A percentile compares a stretch with the other conserved stretches of the same genome.
Evolutionary conservation across 2,797 vertebrate species (phyloP).

Genomic region (Lacerta agilis): DNA sequence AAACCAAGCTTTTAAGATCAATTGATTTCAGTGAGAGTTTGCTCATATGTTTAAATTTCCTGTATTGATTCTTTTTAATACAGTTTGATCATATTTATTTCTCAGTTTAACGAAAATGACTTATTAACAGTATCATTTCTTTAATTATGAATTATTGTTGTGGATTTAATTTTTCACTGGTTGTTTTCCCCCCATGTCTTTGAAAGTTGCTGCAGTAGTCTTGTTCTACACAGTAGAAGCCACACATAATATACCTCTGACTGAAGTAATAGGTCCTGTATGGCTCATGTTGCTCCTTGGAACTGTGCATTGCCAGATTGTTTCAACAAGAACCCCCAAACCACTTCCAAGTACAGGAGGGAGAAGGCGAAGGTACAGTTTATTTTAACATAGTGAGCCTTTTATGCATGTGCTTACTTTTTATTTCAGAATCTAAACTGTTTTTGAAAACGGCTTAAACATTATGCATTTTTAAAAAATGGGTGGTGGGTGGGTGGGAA

Average conservation of each 20-base stretch:
- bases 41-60: not conserved
- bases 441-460: conserved; percentile 9
- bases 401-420: not conserved
- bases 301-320: conserved; percentile 99
- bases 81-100: not conserved
- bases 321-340: conserved; percentile 96
- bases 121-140: not conserved
- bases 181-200: conserved; percentile 54
- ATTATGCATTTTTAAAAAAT: conserved; percentile 6
- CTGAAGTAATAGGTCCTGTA: conserved; percentile 91
- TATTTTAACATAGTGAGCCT: conserved; percentile 6
- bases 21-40: not conserved
- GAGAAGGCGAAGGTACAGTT: conserved; percentile 92
- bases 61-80: too few relatives aligned
- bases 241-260: conserved; percentile 91
- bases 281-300: conserved; percentile 98
- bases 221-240: conserved; percentile 86
- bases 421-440: not conserved
- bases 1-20: not conserved
- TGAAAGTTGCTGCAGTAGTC: conserved; percentile 87
- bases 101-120: not conserved
- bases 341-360: conserved; percentile 84
- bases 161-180: conserved; percentile 41
- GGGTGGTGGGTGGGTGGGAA: not conserved
- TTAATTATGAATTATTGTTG: conserved; percentile 9